These are phyloP conservation scores for Bradypus variegatus DNA, from an alignment of 2,797 vertebrate species.

Conservation along the genomic window DNA sequence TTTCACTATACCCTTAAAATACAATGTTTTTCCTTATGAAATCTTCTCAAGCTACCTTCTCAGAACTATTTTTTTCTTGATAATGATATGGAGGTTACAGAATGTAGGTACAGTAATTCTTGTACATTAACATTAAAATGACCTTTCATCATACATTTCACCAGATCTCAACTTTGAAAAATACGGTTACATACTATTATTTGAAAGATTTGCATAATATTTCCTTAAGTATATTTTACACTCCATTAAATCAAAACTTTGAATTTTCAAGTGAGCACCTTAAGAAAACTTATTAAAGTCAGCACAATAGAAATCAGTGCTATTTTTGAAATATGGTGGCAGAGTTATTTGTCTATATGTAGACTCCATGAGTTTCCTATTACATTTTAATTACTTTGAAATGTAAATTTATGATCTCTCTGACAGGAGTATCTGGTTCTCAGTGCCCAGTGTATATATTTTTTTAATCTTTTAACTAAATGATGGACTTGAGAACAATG, in stretches of 20 bases:
- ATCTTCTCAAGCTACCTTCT: neutral
- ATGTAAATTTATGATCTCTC: neutral
- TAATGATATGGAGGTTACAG: conserved; percentile 12
- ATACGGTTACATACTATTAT: neutral
- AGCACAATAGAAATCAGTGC: neutral
- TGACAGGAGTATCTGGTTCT: neutral
- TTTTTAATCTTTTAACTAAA: neutral
- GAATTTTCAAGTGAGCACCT: neutral
- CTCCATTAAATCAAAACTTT: conserved; percentile 28
- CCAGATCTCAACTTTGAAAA: conserved; percentile 34
- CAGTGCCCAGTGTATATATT: neutral
- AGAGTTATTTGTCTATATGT: neutral
- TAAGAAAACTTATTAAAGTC: neutral
- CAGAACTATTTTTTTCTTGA: neutral
- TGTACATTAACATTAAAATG: conserved; percentile 38
- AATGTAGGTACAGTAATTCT: conserved; percentile 22
- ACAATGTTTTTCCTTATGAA: neutral
- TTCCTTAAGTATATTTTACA: conserved; percentile 40
- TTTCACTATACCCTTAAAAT: neutral
- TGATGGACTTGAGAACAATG: neutral
- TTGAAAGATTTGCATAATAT: conserved; percentile 24
- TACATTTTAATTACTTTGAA: neutral
- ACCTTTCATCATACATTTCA: neutral
- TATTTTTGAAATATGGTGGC: neutral
- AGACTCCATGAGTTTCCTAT: neutral